A percentile compares a stretch with the other conserved stretches of the same genome.
These are phyloP conservation scores for Nyctibius grandis DNA, from an alignment of 2,797 vertebrate species.

Conservation along the genomic window DNA sequence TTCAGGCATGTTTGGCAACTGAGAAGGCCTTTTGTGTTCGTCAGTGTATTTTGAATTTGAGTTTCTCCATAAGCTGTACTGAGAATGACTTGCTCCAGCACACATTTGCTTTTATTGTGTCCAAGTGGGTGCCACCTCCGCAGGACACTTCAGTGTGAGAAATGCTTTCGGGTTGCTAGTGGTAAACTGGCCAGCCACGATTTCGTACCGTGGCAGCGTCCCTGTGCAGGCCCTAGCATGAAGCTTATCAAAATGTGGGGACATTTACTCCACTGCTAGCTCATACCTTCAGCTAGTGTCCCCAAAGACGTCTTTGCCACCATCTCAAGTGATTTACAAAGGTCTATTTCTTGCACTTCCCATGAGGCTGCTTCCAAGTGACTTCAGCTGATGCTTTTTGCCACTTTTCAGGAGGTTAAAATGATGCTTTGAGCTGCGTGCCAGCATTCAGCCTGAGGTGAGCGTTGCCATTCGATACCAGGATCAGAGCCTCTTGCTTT, in stretches of 20 bases:
- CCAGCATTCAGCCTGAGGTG: background rate
- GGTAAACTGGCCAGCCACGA: background rate
- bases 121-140: background rate
- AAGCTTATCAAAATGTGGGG: background rate
- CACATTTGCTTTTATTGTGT: background rate
- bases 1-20: background rate
- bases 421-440: background rate
- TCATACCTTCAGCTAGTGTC: rapidly evolving
- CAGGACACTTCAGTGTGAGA: background rate
- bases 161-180: background rate
- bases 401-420: background rate
- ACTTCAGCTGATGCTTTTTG: background rate
- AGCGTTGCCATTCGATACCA: background rate
- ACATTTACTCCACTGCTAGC: background rate
- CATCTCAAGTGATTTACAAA: background rate
- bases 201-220: background rate
- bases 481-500: background rate
- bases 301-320: background rate
- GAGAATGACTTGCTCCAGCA: background rate
- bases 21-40: background rate
- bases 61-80: background rate
- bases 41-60: background rate
- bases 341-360: background rate
- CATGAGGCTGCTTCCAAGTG: background rate
- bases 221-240: background rate